phyloP scores from a whole-genome alignment of 2,888 invertebrate genomes.

The Microplitis deprimator region DNA sequence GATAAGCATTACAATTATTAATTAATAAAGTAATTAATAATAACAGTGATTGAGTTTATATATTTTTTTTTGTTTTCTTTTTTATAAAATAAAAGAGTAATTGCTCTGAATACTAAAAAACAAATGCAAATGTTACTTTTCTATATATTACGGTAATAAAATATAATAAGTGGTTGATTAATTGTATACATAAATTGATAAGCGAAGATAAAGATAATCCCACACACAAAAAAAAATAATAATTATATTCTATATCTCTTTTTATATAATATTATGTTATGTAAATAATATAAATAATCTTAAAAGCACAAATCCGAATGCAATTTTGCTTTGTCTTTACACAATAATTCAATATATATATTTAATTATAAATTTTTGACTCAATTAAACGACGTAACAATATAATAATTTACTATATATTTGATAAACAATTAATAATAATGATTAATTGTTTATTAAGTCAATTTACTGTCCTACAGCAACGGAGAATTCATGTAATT shows the following conservation, averaged over 20 bases:
- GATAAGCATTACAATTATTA: not conserved
- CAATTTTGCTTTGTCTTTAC: conserved; percentile 55
- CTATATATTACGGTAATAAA: conserved; percentile 19
- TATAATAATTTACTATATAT: conserved; percentile 30
- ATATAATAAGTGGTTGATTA: conserved; percentile 36
- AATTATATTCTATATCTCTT: conserved; percentile 31
- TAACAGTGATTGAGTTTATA: not conserved
- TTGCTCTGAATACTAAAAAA: conserved; percentile 10
- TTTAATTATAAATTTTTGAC: conserved; percentile 29
- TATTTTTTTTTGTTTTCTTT: not conserved
- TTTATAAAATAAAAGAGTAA: not conserved
- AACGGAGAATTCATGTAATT: conserved; percentile 25
- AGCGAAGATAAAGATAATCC: conserved; percentile 22
- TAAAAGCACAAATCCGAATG: conserved; percentile 54
- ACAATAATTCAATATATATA: conserved; percentile 40
- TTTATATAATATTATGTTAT: conserved; percentile 44
- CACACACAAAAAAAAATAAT: conserved; percentile 5
- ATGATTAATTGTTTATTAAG: conserved; percentile 5
- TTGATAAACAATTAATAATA: conserved; percentile 3
- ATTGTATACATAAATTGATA: conserved; percentile 37
- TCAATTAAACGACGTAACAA: conserved; percentile 37
- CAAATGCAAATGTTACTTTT: not conserved
- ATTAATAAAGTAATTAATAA: not conserved
- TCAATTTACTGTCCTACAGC: conserved; percentile 32
- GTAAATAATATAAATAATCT: conserved; percentile 50